These are phyloP conservation scores for Calliopum simillimum DNA, from an alignment of 2,888 invertebrate genomes.

Conservation along the genomic window DNA sequence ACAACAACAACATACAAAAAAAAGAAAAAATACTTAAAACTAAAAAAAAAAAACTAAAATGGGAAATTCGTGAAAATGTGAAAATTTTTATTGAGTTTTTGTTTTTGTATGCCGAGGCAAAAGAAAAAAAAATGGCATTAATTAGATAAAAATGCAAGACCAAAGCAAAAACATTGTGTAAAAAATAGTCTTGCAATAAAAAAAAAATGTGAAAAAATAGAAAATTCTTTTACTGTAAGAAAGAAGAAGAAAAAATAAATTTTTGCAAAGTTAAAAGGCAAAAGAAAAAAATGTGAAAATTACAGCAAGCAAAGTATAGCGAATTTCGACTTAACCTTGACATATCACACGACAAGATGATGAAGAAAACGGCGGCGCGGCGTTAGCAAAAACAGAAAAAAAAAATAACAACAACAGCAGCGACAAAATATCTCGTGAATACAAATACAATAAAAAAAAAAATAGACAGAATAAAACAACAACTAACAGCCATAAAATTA, in stretches of 20 bases:
- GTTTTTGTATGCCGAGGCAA: background rate
- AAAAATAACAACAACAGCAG: conserved; percentile 32
- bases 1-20: conserved; percentile 4
- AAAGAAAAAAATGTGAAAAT: conserved; percentile 9
- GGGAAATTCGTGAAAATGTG: conserved; percentile 4
- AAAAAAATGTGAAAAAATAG: background rate
- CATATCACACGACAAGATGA: conserved; percentile 53
- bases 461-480: conserved; percentile 17
- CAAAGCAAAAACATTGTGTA: background rate
- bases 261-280: too few relatives aligned
- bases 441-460: conserved; percentile 1
- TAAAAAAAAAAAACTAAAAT: conserved; percentile 17
- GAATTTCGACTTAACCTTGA: conserved; percentile 54
- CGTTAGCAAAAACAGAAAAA: conserved; percentile 39
- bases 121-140: background rate
- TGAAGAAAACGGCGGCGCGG: conserved; percentile 20
- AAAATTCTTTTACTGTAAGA: background rate
- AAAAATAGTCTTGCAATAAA: background rate
- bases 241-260: background rate
- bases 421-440: conserved; percentile 35
- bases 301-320: conserved; percentile 3
- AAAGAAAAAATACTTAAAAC: conserved; percentile 1
- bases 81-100: background rate
- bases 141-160: background rate
- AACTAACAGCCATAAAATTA: background rate